A percentile compares a stretch with the other conserved stretches of the same genome.
These are phyloP conservation scores for Vanessa atalanta DNA, from an alignment of 1,140 invertebrate species.

Conservation along the genomic window DNA sequence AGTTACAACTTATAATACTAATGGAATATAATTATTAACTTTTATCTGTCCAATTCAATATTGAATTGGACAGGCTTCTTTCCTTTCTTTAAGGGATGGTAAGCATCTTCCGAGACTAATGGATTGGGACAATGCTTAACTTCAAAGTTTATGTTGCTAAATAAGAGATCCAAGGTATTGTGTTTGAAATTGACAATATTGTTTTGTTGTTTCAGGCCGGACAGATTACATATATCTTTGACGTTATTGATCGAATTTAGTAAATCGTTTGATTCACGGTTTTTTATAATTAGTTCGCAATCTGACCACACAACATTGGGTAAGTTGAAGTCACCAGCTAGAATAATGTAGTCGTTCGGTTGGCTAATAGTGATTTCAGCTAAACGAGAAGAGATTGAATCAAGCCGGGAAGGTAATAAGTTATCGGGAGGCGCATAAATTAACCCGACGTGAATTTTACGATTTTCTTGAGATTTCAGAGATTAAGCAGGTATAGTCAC, in stretches of 20 bases:
- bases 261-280: constrained; percentile 5
- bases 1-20: too few species aligned
- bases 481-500: constrained; percentile 9
- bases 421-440: too few species aligned
- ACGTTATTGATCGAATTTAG: constrained; percentile 6
- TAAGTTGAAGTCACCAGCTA: constrained; percentile 38
- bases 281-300: background rate
- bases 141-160: too few species aligned
- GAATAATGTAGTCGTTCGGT: constrained; percentile 29
- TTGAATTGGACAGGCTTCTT: too few species aligned
- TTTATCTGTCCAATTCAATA: too few species aligned
- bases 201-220: background rate
- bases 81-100: too few species aligned
- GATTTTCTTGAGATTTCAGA: too few species aligned
- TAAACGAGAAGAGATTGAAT: constrained; percentile 7
- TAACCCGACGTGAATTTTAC: too few species aligned
- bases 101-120: constrained; percentile 18
- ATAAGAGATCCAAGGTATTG: too few species aligned
- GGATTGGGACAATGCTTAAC: too few species aligned
- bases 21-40: too few species aligned
- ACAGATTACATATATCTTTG: constrained; percentile 3
- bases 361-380: background rate
- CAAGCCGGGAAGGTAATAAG: background rate
- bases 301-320: constrained; percentile 24
- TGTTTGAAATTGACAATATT: too few species aligned